phyloP scores from a whole-genome alignment of 2,113 vertebrate species.

The Tupaia chinensis region DNA sequence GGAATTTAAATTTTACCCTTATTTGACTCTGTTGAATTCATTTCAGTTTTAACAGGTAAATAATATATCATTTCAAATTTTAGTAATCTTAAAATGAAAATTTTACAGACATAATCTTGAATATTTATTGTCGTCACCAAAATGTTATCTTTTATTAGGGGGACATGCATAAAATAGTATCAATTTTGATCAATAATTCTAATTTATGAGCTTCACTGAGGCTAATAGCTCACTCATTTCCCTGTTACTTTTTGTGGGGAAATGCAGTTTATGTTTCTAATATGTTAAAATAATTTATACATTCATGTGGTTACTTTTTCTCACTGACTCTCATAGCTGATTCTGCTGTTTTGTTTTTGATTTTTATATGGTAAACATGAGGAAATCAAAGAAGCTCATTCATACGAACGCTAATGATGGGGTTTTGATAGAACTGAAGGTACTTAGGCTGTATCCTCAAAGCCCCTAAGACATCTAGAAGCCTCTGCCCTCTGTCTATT shows the following conservation, averaged over 20 bases:
- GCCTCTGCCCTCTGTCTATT: neutral
- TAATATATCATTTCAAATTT: neutral
- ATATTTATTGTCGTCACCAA: neutral
- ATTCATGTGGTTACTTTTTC: neutral
- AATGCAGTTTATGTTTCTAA: neutral
- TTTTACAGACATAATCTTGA: neutral
- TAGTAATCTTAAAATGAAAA: slow-evolving; percentile 19
- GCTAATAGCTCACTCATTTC: neutral
- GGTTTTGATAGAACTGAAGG: neutral
- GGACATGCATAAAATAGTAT: neutral
- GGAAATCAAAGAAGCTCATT: neutral
- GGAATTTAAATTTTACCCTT: neutral
- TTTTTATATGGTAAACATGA: neutral
- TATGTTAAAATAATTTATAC: neutral
- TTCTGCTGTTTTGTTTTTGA: neutral
- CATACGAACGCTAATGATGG: neutral
- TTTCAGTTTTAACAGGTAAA: neutral
- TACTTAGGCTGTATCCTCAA: neutral
- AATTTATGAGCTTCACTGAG: neutral
- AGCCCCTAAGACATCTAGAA: neutral
- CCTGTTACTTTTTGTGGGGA: neutral
- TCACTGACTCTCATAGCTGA: neutral
- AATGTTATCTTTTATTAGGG: neutral
- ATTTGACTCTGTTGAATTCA: neutral
- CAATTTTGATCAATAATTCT: neutral